phyloP scores from a whole-genome alignment of 1,140 invertebrate species.

The Acromyrmex heyeri region DNA sequence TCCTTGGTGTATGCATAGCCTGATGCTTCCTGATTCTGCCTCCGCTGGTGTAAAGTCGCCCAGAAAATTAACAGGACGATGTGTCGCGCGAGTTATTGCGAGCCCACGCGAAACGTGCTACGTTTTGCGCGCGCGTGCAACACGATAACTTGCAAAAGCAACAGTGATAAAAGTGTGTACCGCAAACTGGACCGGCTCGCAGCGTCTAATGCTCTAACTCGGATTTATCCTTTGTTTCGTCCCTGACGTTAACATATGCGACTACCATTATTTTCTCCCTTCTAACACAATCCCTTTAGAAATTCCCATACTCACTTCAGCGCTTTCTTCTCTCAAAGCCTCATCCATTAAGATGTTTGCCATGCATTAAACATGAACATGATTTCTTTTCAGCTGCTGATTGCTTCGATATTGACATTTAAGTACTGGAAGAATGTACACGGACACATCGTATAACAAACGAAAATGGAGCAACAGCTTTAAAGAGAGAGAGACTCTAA shows the following conservation, averaged over 20 bases:
- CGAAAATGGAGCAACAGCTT: constrained; percentile 2
- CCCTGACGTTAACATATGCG: background rate
- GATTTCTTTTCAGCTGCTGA: constrained; percentile 12
- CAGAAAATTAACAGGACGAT: constrained; percentile 17
- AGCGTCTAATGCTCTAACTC: background rate
- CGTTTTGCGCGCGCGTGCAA: constrained; percentile 13
- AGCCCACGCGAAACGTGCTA: background rate
- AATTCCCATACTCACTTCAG: background rate
- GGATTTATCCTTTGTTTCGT: constrained; percentile 26
- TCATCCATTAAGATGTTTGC: constrained; percentile 24
- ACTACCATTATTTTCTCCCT: background rate
- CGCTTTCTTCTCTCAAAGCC: background rate
- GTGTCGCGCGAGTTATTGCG: constrained; percentile 16
- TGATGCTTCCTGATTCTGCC: constrained; percentile 13
- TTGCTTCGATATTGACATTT: constrained; percentile 36
- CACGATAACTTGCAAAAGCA: constrained; percentile 17
- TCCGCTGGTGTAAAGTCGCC: constrained; percentile 11
- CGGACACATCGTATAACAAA: background rate
- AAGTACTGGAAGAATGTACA: background rate
- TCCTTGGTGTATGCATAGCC: background rate
- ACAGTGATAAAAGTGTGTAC: constrained; percentile 23
- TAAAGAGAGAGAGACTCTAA: background rate
- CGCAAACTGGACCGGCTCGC: background rate
- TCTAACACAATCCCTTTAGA: background rate
- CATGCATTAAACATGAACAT: background rate